phyloP scores from a whole-genome alignment of 2,797 vertebrate species.

The Lycodopsis pacificus region DNA sequence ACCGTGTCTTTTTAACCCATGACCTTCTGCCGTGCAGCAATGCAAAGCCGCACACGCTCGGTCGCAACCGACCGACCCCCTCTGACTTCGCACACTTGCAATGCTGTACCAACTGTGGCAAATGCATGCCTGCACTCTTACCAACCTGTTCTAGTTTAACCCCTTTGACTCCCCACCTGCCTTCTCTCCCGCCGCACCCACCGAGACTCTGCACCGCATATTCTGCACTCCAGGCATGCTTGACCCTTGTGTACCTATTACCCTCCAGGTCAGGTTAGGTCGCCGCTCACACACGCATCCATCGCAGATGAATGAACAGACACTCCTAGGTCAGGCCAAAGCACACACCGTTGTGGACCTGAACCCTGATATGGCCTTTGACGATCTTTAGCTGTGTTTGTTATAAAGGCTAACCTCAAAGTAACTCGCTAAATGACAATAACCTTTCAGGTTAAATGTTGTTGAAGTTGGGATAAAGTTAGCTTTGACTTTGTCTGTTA shows the following conservation, averaged over 20 bases:
- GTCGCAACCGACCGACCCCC: constrained; percentile 12
- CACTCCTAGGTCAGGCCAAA: constrained; percentile 45
- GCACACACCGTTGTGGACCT: constrained; percentile 30
- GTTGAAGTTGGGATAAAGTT: constrained; percentile 33
- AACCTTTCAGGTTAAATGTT: constrained; percentile 50
- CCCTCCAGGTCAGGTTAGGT: constrained; percentile 46
- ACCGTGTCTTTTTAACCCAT: constrained; percentile 58
- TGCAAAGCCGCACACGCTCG: constrained; percentile 32
- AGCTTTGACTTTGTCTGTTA: constrained; percentile 14
- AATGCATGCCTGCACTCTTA: constrained; percentile 37
- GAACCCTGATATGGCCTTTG: constrained; percentile 31
- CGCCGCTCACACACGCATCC: constrained; percentile 29
- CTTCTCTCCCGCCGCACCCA: constrained; percentile 41
- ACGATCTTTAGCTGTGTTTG: constrained; percentile 48
- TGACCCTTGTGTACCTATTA: constrained; percentile 67
- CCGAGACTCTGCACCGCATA: constrained; percentile 52
- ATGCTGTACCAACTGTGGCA: constrained; percentile 42
- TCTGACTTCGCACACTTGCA: constrained; percentile 53
- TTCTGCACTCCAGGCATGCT: constrained; percentile 63
- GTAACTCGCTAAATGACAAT: constrained; percentile 24
- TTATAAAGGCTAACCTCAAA: constrained; percentile 59
- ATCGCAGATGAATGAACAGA: constrained; percentile 44
- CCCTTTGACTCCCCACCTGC: constrained; percentile 72
- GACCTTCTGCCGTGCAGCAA: constrained; percentile 31
- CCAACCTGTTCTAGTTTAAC: constrained; percentile 73